Evolutionary conservation across 2,113 vertebrate species (phyloP).

Genomic region (Archilochus colubris): DNA sequence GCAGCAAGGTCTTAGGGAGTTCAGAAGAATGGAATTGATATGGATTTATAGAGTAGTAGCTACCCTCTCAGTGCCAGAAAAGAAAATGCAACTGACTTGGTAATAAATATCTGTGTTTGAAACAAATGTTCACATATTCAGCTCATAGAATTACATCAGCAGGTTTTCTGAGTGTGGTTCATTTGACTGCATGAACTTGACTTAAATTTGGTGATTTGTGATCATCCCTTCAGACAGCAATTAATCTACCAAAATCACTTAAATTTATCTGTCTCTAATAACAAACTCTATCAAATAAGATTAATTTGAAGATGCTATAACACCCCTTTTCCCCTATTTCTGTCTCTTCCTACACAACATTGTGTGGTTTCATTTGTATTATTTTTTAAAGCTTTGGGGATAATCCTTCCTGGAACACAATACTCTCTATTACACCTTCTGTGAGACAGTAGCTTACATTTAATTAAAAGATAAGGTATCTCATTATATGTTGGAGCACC

Average conservation of each 20-base stretch:
- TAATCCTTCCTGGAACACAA: background rate
- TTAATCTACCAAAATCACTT: background rate
- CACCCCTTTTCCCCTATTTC: rapidly evolving
- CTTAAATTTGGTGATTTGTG: background rate
- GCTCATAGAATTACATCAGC: background rate
- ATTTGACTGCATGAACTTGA: background rate
- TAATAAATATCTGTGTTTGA: background rate
- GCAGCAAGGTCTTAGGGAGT: background rate
- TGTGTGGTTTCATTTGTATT: background rate
- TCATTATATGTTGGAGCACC: background rate
- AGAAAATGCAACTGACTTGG: background rate
- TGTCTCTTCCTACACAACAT: background rate
- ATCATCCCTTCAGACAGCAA: background rate
- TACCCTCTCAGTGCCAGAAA: background rate
- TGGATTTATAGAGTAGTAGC: background rate
- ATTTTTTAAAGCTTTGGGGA: background rate
- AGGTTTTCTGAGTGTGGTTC: background rate
- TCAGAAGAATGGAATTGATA: background rate
- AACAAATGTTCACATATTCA: background rate
- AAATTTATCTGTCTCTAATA: background rate
- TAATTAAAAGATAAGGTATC: background rate
- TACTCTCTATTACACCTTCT: background rate
- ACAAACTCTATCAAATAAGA: background rate
- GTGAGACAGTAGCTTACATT: background rate
- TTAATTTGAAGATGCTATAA: background rate